Evolutionary conservation across 2,888 invertebrate species (phyloP).

Genomic region (Geophilus truncorum): DNA sequence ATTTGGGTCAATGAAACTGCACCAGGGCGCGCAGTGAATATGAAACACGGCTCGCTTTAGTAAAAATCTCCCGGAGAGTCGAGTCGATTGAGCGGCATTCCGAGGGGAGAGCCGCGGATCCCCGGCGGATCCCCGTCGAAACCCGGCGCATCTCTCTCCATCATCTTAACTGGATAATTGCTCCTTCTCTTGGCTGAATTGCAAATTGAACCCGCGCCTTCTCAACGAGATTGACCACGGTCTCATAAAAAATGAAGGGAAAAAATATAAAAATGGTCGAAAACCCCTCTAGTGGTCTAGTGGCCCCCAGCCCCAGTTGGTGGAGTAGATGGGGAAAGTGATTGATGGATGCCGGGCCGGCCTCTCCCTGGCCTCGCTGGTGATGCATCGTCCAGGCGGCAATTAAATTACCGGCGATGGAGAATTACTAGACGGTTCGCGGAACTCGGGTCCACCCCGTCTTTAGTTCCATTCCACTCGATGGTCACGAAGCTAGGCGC

Average conservation of each 20-base stretch:
- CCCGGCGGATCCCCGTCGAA: no score
- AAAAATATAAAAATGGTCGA: not conserved
- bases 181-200: not conserved
- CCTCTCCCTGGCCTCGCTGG: not conserved
- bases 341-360: not conserved
- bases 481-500: not conserved
- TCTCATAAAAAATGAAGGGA: not conserved
- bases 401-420: not conserved
- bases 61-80: not conserved
- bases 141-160: not conserved
- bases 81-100: not conserved
- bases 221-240: not conserved
- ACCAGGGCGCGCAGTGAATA: not conserved
- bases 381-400: not conserved
- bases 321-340: not conserved
- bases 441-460: not conserved
- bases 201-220: not conserved
- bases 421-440: not conserved
- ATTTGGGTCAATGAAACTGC: not conserved
- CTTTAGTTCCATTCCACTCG: not conserved
- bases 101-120: not conserved
- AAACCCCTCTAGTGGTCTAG: no score
- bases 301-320: not conserved
- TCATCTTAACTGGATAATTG: not conserved
- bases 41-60: not conserved